Percentiles rank a stretch among this genome's conserved stretches.
These are phyloP conservation scores for Stenoptilia bipunctidactyla DNA, from an alignment of 2,888 invertebrate species.

Conservation along the genomic window DNA sequence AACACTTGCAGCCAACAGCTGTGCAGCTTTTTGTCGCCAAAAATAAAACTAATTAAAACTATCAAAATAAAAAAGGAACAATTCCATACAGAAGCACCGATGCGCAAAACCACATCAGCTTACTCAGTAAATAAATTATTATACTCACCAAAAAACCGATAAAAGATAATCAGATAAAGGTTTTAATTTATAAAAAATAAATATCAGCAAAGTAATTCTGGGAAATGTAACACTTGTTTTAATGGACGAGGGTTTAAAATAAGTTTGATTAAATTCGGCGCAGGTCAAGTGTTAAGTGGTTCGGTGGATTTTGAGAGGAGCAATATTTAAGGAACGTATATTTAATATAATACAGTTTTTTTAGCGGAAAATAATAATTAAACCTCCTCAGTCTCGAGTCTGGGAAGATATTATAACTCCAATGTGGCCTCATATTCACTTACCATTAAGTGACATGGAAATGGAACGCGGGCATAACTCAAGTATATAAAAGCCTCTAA, in stretches of 20 bases:
- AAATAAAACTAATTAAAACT: too few relatives aligned
- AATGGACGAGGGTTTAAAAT: constrained; percentile 4
- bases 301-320: constrained; percentile 7
- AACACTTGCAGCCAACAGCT: too few relatives aligned
- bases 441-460: too few relatives aligned
- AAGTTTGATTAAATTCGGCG: constrained; percentile 12
- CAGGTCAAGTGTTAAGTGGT: constrained; percentile 7
- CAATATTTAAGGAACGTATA: too few relatives aligned
- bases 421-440: too few relatives aligned
- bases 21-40: too few relatives aligned
- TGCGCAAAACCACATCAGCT: constrained; percentile 57
- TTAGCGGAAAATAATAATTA: too few relatives aligned
- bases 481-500: too few relatives aligned
- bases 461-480: too few relatives aligned
- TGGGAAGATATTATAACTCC: too few relatives aligned
- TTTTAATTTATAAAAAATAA: constrained; percentile 56
- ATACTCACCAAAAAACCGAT: constrained; percentile 29
- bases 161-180: constrained; percentile 65
- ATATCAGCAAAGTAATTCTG: constrained; percentile 41
- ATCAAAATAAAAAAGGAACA: constrained; percentile 23
- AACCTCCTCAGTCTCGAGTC: too few relatives aligned
- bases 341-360: too few relatives aligned
- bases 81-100: constrained; percentile 30
- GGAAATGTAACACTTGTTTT: constrained; percentile 47
- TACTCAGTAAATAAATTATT: constrained; percentile 42